A percentile compares a stretch with the other conserved stretches of the same genome.
These are phyloP conservation scores for Petrolisthes cinctipes DNA, from an alignment of 2,888 invertebrate species.

Conservation along the genomic window DNA sequence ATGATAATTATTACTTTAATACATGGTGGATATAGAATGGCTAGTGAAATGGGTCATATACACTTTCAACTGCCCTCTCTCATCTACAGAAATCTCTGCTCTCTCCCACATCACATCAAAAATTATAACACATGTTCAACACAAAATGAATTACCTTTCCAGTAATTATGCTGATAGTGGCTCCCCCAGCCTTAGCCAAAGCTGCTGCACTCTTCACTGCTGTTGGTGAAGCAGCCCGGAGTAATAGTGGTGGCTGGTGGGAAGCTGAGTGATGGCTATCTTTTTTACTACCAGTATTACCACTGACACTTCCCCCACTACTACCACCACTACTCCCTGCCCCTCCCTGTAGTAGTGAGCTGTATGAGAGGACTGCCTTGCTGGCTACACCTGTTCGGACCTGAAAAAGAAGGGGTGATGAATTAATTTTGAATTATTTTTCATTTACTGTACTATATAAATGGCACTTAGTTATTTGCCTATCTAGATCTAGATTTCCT, in stretches of 20 bases:
- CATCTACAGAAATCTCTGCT: slow-evolving; percentile 17
- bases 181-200: slow-evolving; percentile 27
- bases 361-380: slow-evolving; percentile 53
- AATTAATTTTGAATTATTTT: no score
- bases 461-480: no score
- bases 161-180: slow-evolving; percentile 57
- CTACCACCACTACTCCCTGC: slow-evolving; percentile 9
- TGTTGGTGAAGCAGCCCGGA: slow-evolving; percentile 40
- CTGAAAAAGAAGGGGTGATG: background rate
- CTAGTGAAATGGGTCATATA: background rate
- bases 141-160: slow-evolving; percentile 38
- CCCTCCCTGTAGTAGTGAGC: slow-evolving; percentile 48
- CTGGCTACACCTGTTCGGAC: slow-evolving; percentile 46
- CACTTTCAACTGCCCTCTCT: slow-evolving; percentile 25
- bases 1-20: background rate
- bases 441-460: no score
- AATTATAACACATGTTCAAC: background rate
- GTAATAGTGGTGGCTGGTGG: slow-evolving; percentile 38
- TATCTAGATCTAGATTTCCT: no score
- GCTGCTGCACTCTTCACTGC: slow-evolving; percentile 29
- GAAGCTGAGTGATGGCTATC: slow-evolving; percentile 8
- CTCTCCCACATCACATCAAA: background rate
- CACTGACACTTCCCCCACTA: slow-evolving; percentile 23
- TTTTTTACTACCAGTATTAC: slow-evolving; percentile 6
- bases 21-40: no score